phyloP scores from a whole-genome alignment of 2,888 invertebrate species.

The Polyommatus iphigenia region DNA sequence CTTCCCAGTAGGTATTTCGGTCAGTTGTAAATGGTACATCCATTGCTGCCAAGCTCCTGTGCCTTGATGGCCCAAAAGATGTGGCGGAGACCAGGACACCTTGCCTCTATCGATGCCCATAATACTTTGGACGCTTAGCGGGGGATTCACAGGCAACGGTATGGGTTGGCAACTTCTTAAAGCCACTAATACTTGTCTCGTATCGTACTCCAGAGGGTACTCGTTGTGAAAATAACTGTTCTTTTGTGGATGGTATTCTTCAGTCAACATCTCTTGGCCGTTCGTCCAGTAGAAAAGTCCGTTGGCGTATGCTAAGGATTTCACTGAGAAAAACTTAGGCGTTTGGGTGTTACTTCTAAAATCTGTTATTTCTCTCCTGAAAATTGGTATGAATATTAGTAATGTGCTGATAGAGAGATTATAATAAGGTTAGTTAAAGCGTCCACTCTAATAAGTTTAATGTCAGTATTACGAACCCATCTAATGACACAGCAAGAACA shows the following conservation, averaged over 20 bases:
- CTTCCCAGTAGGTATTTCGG: conserved; percentile 67
- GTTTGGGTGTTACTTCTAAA: conserved; percentile 87
- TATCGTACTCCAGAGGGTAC: conserved; percentile 78
- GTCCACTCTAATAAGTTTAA: neutral
- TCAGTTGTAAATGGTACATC: conserved; percentile 88
- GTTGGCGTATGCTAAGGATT: conserved; percentile 87
- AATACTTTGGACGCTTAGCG: conserved; percentile 89
- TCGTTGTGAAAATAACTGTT: conserved; percentile 89
- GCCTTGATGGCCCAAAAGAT: conserved; percentile 87
- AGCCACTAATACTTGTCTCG: conserved; percentile 74
- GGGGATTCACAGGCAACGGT: conserved; percentile 89
- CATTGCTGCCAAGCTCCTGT: conserved; percentile 85
- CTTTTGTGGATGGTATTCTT: conserved; percentile 86
- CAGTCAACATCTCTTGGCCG: conserved; percentile 86
- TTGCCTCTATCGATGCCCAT: conserved; percentile 88
- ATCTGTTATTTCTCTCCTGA: conserved; percentile 84
- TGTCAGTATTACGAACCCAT: conserved; percentile 81
- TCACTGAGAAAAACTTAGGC: conserved; percentile 86
- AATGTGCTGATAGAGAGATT: conserved; percentile 28
- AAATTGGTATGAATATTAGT: conserved; percentile 37
- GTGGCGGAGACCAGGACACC: conserved; percentile 91
- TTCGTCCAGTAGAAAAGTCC: conserved; percentile 93
- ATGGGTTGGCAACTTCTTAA: conserved; percentile 88
- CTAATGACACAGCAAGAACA: conserved; percentile 88
- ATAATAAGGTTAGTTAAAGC: neutral